phyloP scores from a whole-genome alignment of 2,888 invertebrate genomes.

The Steinernema carpocapsae region DNA sequence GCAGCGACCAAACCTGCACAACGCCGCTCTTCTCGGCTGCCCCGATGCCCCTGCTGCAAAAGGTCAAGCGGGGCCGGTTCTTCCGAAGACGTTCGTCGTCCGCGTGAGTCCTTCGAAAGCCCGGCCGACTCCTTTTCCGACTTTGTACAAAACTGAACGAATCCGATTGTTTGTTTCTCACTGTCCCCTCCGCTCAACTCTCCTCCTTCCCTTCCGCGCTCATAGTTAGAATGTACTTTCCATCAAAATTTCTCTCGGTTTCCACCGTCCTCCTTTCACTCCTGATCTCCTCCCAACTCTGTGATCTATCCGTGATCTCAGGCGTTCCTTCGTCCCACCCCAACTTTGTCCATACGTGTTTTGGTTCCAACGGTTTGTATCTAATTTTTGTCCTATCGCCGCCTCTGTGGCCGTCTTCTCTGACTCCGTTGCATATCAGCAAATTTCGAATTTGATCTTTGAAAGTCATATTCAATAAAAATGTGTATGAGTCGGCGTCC shows the following conservation, averaged over 20 bases:
- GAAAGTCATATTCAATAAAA: background rate
- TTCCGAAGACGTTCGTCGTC: conserved; percentile 16
- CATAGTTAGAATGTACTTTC: background rate
- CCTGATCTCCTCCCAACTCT: background rate
- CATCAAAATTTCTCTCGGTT: background rate
- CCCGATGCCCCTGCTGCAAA: conserved; percentile 11
- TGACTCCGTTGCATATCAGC: too few species aligned
- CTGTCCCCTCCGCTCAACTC: conserved; percentile 5
- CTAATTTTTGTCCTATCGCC: background rate
- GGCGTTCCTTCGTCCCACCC: too few species aligned
- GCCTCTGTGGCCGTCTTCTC: too few species aligned
- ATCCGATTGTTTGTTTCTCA: background rate
- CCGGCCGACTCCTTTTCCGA: background rate
- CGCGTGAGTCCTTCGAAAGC: background rate
- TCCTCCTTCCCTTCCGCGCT: background rate
- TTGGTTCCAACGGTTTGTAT: conserved; percentile 19
- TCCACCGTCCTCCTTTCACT: background rate
- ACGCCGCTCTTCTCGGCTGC: conserved; percentile 7
- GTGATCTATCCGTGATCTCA: background rate
- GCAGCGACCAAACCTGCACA: conserved; percentile 27
- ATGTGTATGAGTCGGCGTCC: background rate
- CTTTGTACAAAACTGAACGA: background rate
- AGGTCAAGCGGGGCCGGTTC: conserved; percentile 14
- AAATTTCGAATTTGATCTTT: background rate
- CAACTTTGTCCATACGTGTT: conserved; percentile 21